phyloP scores from a whole-genome alignment of 2,797 vertebrate species.

The Emys orbicularis region DNA sequence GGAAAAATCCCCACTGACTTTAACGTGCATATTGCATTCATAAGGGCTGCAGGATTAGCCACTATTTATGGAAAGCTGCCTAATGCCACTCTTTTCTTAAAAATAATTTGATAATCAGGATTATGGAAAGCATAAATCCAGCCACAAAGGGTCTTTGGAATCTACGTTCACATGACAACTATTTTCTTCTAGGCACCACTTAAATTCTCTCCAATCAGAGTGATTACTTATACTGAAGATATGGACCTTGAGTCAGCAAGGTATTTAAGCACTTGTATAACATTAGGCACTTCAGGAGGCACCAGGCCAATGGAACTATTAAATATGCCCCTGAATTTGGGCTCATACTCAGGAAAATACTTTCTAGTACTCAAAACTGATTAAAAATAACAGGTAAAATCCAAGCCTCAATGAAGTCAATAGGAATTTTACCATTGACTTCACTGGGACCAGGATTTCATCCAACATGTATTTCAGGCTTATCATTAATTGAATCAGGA shows the following conservation, averaged over 20 bases:
- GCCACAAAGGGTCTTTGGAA: neutral
- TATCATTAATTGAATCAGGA: neutral
- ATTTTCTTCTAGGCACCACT: neutral
- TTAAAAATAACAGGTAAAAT: accelerated
- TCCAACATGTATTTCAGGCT: neutral
- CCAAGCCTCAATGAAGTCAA: neutral
- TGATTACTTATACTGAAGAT: neutral
- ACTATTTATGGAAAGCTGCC: neutral
- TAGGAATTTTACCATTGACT: neutral
- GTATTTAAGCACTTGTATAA: neutral
- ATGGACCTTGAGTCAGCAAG: neutral
- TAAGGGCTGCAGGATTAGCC: neutral
- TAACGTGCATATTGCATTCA: neutral
- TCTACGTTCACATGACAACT: neutral
- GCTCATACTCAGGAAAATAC: neutral
- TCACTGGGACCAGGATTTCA: neutral
- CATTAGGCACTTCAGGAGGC: neutral
- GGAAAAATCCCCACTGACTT: neutral
- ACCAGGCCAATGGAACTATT: neutral
- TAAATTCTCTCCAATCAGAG: neutral
- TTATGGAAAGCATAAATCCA: neutral
- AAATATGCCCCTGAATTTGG: neutral
- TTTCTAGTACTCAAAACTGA: neutral
- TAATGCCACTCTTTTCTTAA: neutral
- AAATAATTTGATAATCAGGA: neutral